Percentiles rank a stretch among this genome's conserved stretches.
phyloP scores from a whole-genome alignment of 2,797 vertebrate genomes.

The Schizopygopsis pylzovi region DNA sequence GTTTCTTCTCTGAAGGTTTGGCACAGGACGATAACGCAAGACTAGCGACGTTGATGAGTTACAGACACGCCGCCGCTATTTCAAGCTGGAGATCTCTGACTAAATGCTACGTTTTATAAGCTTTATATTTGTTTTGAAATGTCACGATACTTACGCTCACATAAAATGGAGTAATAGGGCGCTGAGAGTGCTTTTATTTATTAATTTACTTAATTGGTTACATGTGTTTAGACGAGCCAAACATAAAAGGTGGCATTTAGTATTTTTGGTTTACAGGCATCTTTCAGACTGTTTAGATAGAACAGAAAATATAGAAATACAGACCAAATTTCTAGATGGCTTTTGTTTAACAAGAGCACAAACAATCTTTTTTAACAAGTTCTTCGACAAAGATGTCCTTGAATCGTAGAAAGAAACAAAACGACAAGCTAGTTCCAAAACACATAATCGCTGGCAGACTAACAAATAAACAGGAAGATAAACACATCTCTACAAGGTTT shows the following conservation, averaged over 20 bases:
- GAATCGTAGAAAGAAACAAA: conserved; percentile 10
- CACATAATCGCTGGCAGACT: conserved; percentile 25
- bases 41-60: conserved; percentile 37
- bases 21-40: conserved; percentile 23
- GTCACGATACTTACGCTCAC: conserved; percentile 44
- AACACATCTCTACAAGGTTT: conserved; percentile 39
- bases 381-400: conserved; percentile 20
- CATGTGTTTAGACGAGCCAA: conserved; percentile 34
- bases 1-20: conserved; percentile 50
- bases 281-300: conserved; percentile 40
- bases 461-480: conserved; percentile 36
- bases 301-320: conserved; percentile 22
- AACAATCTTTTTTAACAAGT: conserved; percentile 18
- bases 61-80: conserved; percentile 36
- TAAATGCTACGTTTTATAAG: conserved; percentile 46
- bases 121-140: conserved; percentile 54
- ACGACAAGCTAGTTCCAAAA: neutral
- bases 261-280: conserved; percentile 38
- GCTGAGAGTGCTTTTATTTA: conserved; percentile 44
- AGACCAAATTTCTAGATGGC: conserved; percentile 12
- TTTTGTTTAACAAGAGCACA: conserved; percentile 1
- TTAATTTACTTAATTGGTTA: conserved; percentile 46
- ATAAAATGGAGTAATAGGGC: conserved; percentile 38
- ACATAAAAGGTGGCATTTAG: conserved; percentile 46
- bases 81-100: conserved; percentile 44